Evolutionary conservation across 2,888 invertebrate genomes (phyloP).

Genomic region (Bedellia somnulentella): DNA sequence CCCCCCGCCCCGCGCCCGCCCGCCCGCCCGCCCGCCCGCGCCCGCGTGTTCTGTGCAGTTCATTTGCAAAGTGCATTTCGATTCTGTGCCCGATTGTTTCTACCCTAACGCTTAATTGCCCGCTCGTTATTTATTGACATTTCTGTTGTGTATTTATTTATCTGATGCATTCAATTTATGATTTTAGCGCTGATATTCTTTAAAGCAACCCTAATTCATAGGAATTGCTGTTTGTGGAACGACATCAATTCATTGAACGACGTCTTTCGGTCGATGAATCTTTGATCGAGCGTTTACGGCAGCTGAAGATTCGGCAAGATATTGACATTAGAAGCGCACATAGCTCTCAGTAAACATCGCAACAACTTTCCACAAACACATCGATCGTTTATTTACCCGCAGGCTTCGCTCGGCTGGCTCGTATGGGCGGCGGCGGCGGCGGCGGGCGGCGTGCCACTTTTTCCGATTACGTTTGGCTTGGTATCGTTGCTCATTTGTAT

Average conservation of each 20-base stretch:
- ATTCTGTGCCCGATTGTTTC: conserved; percentile 45
- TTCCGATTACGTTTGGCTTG: conserved; percentile 38
- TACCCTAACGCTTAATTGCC: conserved; percentile 47
- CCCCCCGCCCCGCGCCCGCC: no score
- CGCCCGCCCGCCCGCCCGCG: conserved; percentile 14
- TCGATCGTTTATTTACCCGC: conserved; percentile 46
- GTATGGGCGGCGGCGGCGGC: conserved; percentile 22
- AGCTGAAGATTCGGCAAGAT: conserved; percentile 1
- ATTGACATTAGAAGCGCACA: conserved; percentile 22
- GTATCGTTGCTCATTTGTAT: conserved; percentile 58
- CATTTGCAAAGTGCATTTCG: conserved; percentile 61
- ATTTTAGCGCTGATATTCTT: conserved; percentile 13
- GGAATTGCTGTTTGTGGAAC: neutral
- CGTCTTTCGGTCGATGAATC: neutral
- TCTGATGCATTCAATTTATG: conserved; percentile 21
- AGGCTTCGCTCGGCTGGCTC: conserved; percentile 1
- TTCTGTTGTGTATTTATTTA: conserved; percentile 35
- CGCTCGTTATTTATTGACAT: conserved; percentile 46
- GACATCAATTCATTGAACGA: conserved; percentile 2
- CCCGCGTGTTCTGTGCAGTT: conserved; percentile 26
- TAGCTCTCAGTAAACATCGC: conserved; percentile 49
- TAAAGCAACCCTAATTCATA: conserved; percentile 13
- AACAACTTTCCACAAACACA: conserved; percentile 53
- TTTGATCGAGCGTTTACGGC: neutral
- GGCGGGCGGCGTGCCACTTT: conserved; percentile 12